Evolutionary conservation across 2,888 invertebrate species (phyloP).

Genomic region (Lasioglossum lativentre): DNA sequence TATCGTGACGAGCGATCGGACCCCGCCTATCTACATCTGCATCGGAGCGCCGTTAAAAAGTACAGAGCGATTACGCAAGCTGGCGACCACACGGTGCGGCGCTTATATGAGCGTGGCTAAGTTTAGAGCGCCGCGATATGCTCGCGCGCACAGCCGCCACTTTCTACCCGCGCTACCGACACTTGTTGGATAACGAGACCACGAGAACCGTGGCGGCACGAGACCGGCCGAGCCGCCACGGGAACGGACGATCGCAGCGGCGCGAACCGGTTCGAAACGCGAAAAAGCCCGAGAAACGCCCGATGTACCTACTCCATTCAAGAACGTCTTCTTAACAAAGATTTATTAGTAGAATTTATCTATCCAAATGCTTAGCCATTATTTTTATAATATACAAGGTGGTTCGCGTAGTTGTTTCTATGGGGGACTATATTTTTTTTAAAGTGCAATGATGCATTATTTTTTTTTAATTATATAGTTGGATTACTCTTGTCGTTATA

Average conservation of each 20-base stretch:
- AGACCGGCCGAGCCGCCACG: slow-evolving; percentile 33
- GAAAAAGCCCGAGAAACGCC: background rate
- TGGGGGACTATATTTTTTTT: no score
- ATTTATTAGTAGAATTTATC: no score
- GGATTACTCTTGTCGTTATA: no score
- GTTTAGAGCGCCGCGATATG: slow-evolving; percentile 73
- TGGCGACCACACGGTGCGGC: slow-evolving; percentile 49
- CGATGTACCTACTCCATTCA: no score
- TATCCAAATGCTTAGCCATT: no score
- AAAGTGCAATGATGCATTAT: no score
- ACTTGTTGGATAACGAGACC: slow-evolving; percentile 76
- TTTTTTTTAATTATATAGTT: no score
- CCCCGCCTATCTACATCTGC: slow-evolving; percentile 63
- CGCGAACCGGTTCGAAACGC: background rate
- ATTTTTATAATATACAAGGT: no score
- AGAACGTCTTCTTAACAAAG: no score
- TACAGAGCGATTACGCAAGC: slow-evolving; percentile 70
- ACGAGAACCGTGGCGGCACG: slow-evolving; percentile 44
- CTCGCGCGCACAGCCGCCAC: slow-evolving; percentile 48
- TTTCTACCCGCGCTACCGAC: slow-evolving; percentile 67
- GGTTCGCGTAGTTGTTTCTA: no score
- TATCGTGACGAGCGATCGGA: slow-evolving; percentile 52
- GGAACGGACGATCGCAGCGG: background rate
- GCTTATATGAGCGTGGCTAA: slow-evolving; percentile 73
- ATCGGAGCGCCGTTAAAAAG: slow-evolving; percentile 65